Evolutionary conservation across 2,888 invertebrate species (phyloP), one percentile per base, ranked within the genome.

Genomic region (Itoplectis maculator): DNA sequence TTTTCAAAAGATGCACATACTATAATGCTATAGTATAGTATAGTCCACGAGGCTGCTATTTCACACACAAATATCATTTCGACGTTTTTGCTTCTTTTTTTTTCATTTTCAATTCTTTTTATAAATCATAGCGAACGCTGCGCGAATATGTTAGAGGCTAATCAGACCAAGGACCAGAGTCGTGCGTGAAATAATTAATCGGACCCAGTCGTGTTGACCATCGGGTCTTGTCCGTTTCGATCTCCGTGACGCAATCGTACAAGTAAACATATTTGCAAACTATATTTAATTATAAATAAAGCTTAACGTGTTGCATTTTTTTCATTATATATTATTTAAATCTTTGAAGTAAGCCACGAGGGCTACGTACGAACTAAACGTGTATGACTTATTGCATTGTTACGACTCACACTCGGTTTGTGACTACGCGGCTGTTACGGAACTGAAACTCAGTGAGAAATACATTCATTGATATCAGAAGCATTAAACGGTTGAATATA

Each of bases 351-450:
- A 78, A 73, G 74, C 79, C 65, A 29, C 4, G 8, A 0, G 76
- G 73, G 73, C 61, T 59, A 56, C 45, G 23, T 78, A 81, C 29
- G 51, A 82, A 79, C 82, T 79, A 79, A 82, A 82, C 51, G 18
- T 59, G 54, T 72, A 73, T 82, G 84, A 82, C 84, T 84, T 74
- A 47, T 79, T 76, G 79, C 81, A 84, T 84, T 76, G 79, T 65
- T 45, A 61, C 68, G 56, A 65, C 47, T 70, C 74, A 51, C 49
- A 37, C 15, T 42, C 45, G 23, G 8, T 56, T 59, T 40, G 47
- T 42, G 15, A 69, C 29, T 63, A n/a, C 15, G 59, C 37, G 54
- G 20, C 37, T 59, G 47, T 15, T 9, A 51, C 45, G 35, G 37
- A 77, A 73, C 54, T 35, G n/a, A 47, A 70, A 73, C 56, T 78